Evolutionary conservation across 2,888 invertebrate genomes (phyloP), one percentile per base, ranked within the genome.

Genomic region (Cephonodes hylas): DNA sequence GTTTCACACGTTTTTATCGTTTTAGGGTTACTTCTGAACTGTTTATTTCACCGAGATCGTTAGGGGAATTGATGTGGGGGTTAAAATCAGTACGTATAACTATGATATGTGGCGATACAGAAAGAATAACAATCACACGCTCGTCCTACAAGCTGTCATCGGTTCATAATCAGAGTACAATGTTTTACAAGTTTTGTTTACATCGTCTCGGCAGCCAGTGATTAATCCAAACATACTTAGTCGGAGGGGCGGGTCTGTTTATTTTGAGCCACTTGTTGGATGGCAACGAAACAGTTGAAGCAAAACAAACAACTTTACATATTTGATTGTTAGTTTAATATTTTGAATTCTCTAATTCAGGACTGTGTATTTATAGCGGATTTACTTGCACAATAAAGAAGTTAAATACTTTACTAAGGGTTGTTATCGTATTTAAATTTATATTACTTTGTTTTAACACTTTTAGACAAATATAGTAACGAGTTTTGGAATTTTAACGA

Each of bases 261-360:
- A 85, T 74, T 69, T 76, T 78, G 62, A 71, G 72, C 78, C 85
- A 88, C 86, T 88, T 86, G 86, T 85, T 81, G 74, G 76, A 70
- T 70, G 70, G 70, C 66, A 71, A 72, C 76, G 73, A 73, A 79
- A 73, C 78, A 74, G 74, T 76, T 70, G 66, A 68, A 82, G 65
- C 62, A 76, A 81, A 84, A 84, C 72, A 86, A 87, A 87, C 82
- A 84, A 64, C 70, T 65, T 65, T 68, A 65, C 63, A 68, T 73
- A 73, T 79, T 77, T 76, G 76, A 80, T 77, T 76, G 75, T 79
- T 75, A 66, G 63, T 75, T 74, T 71, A 71, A 76, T 79, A 73
- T 73, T 73, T 70, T 65, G 60, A 60, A 64, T 63, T 65, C 58
- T 59, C 42, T 42, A 42, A 56, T 46, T 58, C 18, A 53, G 53